These are phyloP conservation scores for Megaleporinus macrocephalus DNA, from an alignment of 2,113 vertebrate genomes.

Conservation along the genomic window DNA sequence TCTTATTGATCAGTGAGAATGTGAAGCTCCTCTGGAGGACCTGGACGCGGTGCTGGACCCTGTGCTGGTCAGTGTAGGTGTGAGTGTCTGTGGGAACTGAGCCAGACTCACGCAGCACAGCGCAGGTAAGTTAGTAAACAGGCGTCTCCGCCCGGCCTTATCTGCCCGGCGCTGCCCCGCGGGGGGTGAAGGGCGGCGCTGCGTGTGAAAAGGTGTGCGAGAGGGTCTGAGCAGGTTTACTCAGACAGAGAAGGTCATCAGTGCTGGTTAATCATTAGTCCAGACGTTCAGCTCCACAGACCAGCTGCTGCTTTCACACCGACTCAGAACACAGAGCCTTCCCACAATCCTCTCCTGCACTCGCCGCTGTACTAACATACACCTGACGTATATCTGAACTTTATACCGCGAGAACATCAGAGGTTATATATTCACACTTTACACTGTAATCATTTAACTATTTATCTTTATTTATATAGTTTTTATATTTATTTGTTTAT, in stretches of 20 bases:
- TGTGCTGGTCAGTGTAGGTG: background rate
- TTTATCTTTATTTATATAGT: no score
- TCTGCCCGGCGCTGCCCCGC: background rate
- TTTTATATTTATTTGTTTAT: no score
- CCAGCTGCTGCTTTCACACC: conserved; percentile 63
- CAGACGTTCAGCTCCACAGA: conserved; percentile 57
- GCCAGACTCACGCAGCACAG: background rate
- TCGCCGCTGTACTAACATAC: no score
- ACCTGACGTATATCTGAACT: no score
- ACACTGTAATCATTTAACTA: no score
- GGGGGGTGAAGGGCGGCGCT: background rate
- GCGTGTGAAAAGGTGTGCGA: background rate
- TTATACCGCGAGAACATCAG: no score
- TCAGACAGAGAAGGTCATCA: conserved; percentile 42
- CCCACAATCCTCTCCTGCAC: no score
- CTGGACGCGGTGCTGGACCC: background rate
- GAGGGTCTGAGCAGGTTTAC: background rate
- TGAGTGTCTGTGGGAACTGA: background rate
- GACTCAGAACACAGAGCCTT: no score
- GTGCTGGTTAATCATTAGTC: conserved; percentile 71
- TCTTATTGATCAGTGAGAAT: no score
- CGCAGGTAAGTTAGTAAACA: conserved; percentile 1
- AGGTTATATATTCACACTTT: no score
- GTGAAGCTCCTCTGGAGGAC: no score
- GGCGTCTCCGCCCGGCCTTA: background rate